phyloP scores from a whole-genome alignment of 92 coral and sea anemone genomes.

The Porites divaricata region DNA sequence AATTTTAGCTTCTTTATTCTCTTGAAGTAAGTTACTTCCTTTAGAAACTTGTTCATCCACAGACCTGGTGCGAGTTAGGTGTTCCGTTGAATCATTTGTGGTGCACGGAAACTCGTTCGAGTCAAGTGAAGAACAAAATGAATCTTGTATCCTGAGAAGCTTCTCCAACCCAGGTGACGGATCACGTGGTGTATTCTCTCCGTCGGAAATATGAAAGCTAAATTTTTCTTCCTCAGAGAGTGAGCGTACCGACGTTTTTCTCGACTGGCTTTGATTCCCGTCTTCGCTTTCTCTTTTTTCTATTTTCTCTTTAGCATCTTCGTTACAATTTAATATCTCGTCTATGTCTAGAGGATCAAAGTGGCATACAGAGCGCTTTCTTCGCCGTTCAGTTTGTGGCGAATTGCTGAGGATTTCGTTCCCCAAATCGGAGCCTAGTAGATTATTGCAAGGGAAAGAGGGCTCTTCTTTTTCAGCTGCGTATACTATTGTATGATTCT shows the following conservation, averaged over 20 bases:
- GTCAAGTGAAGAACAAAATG: conserved; percentile 59
- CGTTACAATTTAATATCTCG: conserved; percentile 34
- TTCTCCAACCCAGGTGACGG: conserved; percentile 56
- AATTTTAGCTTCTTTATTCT: neutral
- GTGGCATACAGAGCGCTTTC: conserved; percentile 83
- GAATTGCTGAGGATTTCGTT: neutral
- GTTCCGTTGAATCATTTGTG: neutral
- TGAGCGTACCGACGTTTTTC: conserved; percentile 65
- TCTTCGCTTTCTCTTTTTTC: neutral
- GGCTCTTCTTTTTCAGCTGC: conserved; percentile 35
- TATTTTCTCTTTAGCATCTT: neutral
- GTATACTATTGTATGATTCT: conserved; percentile 19
- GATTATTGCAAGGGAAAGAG: conserved; percentile 13
- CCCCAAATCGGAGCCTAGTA: conserved; percentile 42
- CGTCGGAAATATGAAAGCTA: conserved; percentile 81
- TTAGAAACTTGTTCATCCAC: neutral
- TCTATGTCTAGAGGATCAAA: conserved; percentile 78
- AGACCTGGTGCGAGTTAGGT: neutral
- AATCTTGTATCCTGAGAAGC: conserved; percentile 58
- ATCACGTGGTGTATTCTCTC: conserved; percentile 56
- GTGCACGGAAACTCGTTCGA: conserved; percentile 47
- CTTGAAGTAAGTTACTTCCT: neutral
- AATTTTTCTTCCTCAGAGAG: conserved; percentile 81
- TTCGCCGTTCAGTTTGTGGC: conserved; percentile 60
- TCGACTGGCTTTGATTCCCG: neutral